Conservation (phyloP, 2,113 vertebrate species). For the Dicerorhinus sumatrensis region DNA sequence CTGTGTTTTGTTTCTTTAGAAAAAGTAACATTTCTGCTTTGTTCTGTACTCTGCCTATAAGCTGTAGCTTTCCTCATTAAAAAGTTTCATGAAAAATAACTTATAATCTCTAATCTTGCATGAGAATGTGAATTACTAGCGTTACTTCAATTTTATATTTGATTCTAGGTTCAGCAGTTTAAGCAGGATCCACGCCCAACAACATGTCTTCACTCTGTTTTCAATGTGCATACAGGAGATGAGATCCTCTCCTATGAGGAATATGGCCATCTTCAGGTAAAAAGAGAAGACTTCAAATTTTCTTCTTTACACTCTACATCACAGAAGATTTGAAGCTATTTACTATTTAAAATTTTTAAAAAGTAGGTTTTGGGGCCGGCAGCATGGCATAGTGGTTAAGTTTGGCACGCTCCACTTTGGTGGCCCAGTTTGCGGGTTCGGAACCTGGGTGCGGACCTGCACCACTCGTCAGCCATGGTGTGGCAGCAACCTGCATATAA, state of each 20-base stretch:
- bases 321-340: not conserved
- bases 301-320: not conserved
- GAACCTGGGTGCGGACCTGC: too few species aligned
- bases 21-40: not conserved
- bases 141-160: constrained; percentile 43
- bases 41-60: not conserved
- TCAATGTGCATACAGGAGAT: constrained; percentile 94
- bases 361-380: not conserved
- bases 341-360: not conserved
- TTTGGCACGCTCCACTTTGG: too few species aligned
- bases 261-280: constrained; percentile 97
- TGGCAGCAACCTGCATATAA: too few species aligned
- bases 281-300: not conserved
- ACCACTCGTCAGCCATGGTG: too few species aligned
- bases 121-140: not conserved
- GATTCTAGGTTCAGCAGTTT: constrained; percentile 94
- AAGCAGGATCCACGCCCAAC: constrained; percentile 97
- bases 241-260: constrained; percentile 90
- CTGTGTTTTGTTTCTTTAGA: not conserved
- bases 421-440: too few species aligned
- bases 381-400: too few species aligned
- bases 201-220: constrained; percentile 96
- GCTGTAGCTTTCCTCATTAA: not conserved
- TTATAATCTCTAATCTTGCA: not conserved
- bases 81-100: not conserved